phyloP scores from a whole-genome alignment of 2,797 vertebrate species.

The Myotis planiceps region DNA sequence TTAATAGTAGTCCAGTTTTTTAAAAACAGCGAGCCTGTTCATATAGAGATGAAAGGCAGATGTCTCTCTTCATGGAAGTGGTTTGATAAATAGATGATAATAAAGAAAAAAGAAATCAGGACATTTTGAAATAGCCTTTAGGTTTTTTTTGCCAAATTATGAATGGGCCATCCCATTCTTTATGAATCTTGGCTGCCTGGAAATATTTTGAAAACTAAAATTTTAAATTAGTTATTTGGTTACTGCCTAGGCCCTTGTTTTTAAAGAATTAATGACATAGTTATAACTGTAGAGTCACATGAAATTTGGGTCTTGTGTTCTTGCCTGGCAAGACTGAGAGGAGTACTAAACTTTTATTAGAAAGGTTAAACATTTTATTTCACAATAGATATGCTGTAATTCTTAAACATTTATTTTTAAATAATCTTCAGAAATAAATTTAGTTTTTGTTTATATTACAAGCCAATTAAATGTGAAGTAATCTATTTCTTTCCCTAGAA shows the following conservation, averaged over 20 bases:
- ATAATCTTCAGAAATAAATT: slow-evolving; percentile 36
- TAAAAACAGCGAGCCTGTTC: background rate
- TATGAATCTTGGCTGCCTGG: background rate
- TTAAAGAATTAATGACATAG: background rate
- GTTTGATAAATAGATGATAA: slow-evolving; percentile 10
- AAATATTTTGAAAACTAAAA: slow-evolving; percentile 48
- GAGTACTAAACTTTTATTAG: slow-evolving; percentile 14
- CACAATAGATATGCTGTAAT: background rate
- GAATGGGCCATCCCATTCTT: background rate
- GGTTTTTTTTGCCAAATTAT: background rate
- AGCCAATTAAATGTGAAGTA: background rate
- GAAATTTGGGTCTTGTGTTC: slow-evolving; percentile 38
- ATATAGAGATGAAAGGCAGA: background rate
- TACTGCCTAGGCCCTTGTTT: background rate
- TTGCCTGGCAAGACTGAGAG: background rate
- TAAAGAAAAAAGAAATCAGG: background rate
- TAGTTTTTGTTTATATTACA: background rate
- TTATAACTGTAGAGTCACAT: background rate
- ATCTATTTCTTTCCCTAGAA: background rate
- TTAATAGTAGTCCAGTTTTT: background rate
- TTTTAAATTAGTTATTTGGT: slow-evolving; percentile 29
- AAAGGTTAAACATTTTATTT: slow-evolving; percentile 53
- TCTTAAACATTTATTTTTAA: slow-evolving; percentile 33
- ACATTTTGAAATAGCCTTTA: slow-evolving; percentile 1
- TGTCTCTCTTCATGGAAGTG: background rate